Conservation (phyloP, 1,140 invertebrate genomes). For the Psilanteris sp. region DNA sequence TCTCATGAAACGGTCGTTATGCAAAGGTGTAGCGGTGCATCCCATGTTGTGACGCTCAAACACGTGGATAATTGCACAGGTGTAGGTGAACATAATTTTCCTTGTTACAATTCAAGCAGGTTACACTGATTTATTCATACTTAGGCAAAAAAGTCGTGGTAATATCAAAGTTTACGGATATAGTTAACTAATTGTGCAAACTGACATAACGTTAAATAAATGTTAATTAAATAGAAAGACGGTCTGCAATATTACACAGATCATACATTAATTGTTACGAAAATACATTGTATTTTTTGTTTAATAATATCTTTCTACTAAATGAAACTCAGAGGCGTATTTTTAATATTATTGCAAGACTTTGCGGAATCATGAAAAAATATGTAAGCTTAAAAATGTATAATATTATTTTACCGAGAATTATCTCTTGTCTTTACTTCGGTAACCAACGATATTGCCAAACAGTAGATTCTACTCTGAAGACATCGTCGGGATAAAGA, state of each 20-base stretch:
- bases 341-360: no score
- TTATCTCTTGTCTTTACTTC: constrained; percentile 53
- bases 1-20: constrained; percentile 66
- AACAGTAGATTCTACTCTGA: constrained; percentile 69
- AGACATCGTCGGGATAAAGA: constrained; percentile 78
- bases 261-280: no score
- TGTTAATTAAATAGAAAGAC: no score
- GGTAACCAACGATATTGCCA: constrained; percentile 71
- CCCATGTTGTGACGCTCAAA: constrained; percentile 38
- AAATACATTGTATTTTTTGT: no score
- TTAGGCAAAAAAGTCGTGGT: neutral
- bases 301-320: no score
- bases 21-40: constrained; percentile 50
- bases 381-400: no score
- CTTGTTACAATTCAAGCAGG: constrained; percentile 24
- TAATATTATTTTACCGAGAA: constrained; percentile 30
- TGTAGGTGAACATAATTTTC: constrained; percentile 44
- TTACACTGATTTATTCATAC: constrained; percentile 28
- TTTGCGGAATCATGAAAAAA: constrained; percentile 1
- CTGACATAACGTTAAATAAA: no score
- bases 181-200: neutral
- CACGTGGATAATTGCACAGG: constrained; percentile 51
- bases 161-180: constrained; percentile 9
- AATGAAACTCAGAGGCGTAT: no score
- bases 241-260: no score